phyloP scores from a whole-genome alignment of 2,888 invertebrate species.

The Volucella bombylans region DNA sequence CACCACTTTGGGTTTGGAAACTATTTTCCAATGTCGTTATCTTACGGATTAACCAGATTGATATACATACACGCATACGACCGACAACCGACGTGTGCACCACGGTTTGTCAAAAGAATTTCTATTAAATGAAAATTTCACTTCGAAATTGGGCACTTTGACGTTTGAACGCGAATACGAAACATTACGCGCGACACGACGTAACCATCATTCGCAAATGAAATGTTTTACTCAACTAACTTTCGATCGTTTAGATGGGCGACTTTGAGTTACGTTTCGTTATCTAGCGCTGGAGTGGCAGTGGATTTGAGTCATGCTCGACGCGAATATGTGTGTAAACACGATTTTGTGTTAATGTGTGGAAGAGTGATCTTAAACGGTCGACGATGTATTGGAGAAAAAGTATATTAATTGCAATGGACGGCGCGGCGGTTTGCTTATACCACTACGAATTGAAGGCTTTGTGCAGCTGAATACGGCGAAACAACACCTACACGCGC shows the following conservation, averaged over 20 bases:
- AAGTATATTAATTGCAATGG: not conserved
- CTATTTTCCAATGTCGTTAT: not conserved
- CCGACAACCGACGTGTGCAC: slow-evolving; percentile 5
- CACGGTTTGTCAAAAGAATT: not conserved
- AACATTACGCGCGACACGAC: slow-evolving; percentile 1
- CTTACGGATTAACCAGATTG: not conserved
- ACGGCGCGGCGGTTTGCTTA: too few relatives aligned
- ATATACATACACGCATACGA: slow-evolving; percentile 3
- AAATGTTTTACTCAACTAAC: slow-evolving; percentile 67
- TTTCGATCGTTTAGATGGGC: slow-evolving; percentile 32
- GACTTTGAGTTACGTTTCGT: slow-evolving; percentile 32
- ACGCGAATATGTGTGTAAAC: not conserved
- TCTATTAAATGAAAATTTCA: not conserved
- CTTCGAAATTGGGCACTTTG: slow-evolving; percentile 23
- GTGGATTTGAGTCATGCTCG: slow-evolving; percentile 43
- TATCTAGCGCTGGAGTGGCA: not conserved
- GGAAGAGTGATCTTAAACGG: slow-evolving; percentile 11
- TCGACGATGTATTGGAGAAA: slow-evolving; percentile 8
- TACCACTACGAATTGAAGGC: not conserved
- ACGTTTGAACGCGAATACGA: slow-evolving; percentile 24
- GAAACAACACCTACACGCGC: not conserved
- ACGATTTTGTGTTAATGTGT: slow-evolving; percentile 11
- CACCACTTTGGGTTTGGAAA: not conserved
- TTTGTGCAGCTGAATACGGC: slow-evolving; percentile 5
- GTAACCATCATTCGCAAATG: slow-evolving; percentile 47